These are phyloP conservation scores for Sebastes vulpes DNA, from an alignment of 2,797 vertebrate species.

Conservation along the genomic window DNA sequence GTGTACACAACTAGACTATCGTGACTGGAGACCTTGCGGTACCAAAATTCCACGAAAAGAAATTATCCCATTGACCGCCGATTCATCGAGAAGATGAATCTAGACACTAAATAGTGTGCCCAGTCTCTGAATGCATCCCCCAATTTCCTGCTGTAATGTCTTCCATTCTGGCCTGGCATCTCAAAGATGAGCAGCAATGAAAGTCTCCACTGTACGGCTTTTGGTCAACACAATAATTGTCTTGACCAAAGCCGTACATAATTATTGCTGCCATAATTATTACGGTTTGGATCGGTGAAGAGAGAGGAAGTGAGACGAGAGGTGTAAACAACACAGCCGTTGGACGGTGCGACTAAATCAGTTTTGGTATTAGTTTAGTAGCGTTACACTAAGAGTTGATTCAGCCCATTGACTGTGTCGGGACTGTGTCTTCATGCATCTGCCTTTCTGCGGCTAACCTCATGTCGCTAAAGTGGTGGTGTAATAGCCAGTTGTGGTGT, in stretches of 20 bases:
- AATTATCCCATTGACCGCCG: conserved; percentile 2
- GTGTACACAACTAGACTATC: not conserved
- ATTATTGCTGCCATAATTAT: not conserved
- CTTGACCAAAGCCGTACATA: no score
- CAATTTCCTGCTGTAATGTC: conserved; percentile 50
- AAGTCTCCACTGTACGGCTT: conserved; percentile 16
- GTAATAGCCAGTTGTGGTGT: conserved; percentile 71
- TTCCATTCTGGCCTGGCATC: conserved; percentile 29
- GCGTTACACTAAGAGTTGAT: conserved; percentile 33
- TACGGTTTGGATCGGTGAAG: conserved; percentile 5
- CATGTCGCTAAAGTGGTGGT: conserved; percentile 64
- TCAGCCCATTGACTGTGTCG: conserved; percentile 15
- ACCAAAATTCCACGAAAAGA: not conserved
- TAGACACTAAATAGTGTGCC: conserved; percentile 15
- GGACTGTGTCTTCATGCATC: conserved; percentile 34
- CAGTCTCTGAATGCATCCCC: conserved; percentile 25
- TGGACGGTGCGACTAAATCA: not conserved
- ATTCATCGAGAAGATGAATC: conserved; percentile 38
- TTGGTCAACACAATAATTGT: conserved; percentile 7
- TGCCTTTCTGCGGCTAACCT: conserved; percentile 72
- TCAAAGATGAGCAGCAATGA: conserved; percentile 47
- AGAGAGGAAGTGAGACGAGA: not conserved
- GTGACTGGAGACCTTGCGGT: not conserved
- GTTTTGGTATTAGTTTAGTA: conserved; percentile 3
- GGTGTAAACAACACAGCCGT: conserved; percentile 23